A percentile compares a stretch with the other conserved stretches of the same genome.
These are phyloP conservation scores for Xylota segnis DNA, from an alignment of 2,888 invertebrate genomes.

Conservation along the genomic window DNA sequence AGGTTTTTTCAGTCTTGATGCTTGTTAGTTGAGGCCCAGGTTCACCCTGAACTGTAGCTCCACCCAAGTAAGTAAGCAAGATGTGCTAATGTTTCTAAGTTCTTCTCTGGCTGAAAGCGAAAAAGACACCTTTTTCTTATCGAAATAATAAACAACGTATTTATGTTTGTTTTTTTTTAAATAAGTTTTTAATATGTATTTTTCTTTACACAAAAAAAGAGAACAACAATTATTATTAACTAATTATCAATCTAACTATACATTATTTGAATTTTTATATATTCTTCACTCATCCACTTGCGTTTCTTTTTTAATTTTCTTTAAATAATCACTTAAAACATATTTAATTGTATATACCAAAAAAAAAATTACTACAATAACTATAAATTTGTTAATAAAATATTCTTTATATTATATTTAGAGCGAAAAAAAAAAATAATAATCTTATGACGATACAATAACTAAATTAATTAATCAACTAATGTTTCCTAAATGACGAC, in stretches of 20 bases:
- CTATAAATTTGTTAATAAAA: slow-evolving; percentile 75
- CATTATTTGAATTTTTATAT: slow-evolving; percentile 62
- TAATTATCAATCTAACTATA: slow-evolving; percentile 76
- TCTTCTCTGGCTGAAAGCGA: no score
- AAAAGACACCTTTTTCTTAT: no score
- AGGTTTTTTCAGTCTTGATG: no score
- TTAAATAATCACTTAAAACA: slow-evolving; percentile 73
- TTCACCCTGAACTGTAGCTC: no score
- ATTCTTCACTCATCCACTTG: slow-evolving; percentile 60
- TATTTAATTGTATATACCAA: slow-evolving; percentile 69
- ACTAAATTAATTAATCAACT: slow-evolving; percentile 68
- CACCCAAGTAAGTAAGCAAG: no score
- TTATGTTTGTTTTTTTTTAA: slow-evolving; percentile 71
- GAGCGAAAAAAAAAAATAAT: slow-evolving; percentile 42
- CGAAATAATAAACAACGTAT: neutral
- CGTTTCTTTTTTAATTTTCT: slow-evolving; percentile 50
- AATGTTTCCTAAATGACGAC: slow-evolving; percentile 61
- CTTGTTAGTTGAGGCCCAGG: no score
- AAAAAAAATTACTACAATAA: slow-evolving; percentile 75
- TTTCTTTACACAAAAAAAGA: slow-evolving; percentile 76
- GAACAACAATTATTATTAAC: slow-evolving; percentile 78
- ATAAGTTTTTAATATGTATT: slow-evolving; percentile 77
- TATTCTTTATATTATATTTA: slow-evolving; percentile 77
- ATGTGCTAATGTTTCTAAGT: no score
- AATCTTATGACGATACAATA: slow-evolving; percentile 51